These are phyloP conservation scores for Scaptomyza hsui DNA, from an alignment of 1,140 invertebrate genomes.

Conservation along the genomic window DNA sequence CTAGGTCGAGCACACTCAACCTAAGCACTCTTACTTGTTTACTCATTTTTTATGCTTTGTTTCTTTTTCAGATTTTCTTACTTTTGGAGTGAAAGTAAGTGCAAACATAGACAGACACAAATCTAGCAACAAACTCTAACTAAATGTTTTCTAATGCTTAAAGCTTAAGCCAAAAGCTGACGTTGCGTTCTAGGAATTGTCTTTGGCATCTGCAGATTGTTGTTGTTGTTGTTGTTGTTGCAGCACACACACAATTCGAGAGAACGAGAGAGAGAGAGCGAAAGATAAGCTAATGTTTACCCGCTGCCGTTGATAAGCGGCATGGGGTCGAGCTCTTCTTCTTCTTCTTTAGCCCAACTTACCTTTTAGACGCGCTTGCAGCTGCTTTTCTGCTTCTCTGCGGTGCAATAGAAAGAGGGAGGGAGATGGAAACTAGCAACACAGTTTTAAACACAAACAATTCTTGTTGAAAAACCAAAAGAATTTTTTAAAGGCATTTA, in stretches of 20 bases:
- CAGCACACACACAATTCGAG: conserved; percentile 2
- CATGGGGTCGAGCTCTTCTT: conserved; percentile 12
- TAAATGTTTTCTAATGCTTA: conserved; percentile 38
- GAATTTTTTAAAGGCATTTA: not conserved
- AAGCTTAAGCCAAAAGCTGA: conserved; percentile 13
- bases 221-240: conserved; percentile 2
- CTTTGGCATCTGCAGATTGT: conserved; percentile 21
- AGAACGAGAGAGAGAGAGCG: not conserved
- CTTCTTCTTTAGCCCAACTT: conserved; percentile 31
- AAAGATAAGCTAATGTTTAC: conserved; percentile 56
- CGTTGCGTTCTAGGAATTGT: conserved; percentile 39
- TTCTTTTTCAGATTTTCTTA: conserved; percentile 19
- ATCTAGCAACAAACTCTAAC: conserved; percentile 29
- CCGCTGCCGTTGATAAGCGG: conserved; percentile 52
- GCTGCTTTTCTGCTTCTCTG: conserved; percentile 17
- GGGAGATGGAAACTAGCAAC: not conserved
- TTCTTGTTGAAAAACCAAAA: not conserved
- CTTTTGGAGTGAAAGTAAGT: conserved; percentile 50
- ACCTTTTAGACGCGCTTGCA: conserved; percentile 67
- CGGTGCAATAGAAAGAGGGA: conserved; percentile 1
- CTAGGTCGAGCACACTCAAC: not conserved
- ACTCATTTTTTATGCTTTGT: conserved; percentile 25
- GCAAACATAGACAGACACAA: conserved; percentile 30
- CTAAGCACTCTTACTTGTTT: conserved; percentile 4
- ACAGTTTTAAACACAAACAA: conserved; percentile 2